phyloP scores from a whole-genome alignment of 2,113 vertebrate species.

The Stigmatopora argus region DNA sequence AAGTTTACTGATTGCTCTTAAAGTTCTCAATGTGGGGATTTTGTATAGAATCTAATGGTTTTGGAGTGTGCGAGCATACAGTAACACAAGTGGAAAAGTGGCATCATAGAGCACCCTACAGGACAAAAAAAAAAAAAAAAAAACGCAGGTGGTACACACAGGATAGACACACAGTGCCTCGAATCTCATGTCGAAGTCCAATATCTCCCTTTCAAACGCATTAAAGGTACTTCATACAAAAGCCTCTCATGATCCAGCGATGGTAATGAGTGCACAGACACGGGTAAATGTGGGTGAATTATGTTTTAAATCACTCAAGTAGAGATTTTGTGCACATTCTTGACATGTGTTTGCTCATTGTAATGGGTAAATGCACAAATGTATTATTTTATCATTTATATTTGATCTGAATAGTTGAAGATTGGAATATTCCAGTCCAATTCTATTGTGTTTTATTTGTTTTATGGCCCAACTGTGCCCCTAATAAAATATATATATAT shows the following conservation, averaged over 20 bases:
- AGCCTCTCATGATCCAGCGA: constrained; percentile 48
- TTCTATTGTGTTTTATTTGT: not conserved
- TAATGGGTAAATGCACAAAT: constrained; percentile 13
- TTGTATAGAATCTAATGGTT: constrained; percentile 64
- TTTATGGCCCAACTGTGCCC: not conserved
- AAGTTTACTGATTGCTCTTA: constrained; percentile 55
- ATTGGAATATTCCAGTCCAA: not conserved
- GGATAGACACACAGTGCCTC: constrained; percentile 38
- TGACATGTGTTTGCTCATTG: not conserved
- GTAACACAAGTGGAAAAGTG: constrained; percentile 58
- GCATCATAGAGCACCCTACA: constrained; percentile 55
- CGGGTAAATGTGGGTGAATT: constrained; percentile 36
- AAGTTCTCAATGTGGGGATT: constrained; percentile 61
- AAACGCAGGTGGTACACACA: constrained; percentile 22
- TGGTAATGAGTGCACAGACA: constrained; percentile 44
- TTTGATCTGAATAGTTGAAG: not conserved
- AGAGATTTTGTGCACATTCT: constrained; percentile 13
- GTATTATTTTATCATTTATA: not conserved
- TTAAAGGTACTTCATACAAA: constrained; percentile 66
- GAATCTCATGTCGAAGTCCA: constrained; percentile 54
- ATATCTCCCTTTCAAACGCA: constrained; percentile 60
- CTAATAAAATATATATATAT: not conserved
- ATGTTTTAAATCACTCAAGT: constrained; percentile 11
- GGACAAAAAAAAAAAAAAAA: constrained; percentile 54
- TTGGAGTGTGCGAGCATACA: constrained; percentile 64